Percentiles rank a stretch among this genome's conserved stretches.
These are phyloP conservation scores for Hemibagrus guttatus DNA, from an alignment of 2,797 vertebrate genomes.

Conservation along the genomic window DNA sequence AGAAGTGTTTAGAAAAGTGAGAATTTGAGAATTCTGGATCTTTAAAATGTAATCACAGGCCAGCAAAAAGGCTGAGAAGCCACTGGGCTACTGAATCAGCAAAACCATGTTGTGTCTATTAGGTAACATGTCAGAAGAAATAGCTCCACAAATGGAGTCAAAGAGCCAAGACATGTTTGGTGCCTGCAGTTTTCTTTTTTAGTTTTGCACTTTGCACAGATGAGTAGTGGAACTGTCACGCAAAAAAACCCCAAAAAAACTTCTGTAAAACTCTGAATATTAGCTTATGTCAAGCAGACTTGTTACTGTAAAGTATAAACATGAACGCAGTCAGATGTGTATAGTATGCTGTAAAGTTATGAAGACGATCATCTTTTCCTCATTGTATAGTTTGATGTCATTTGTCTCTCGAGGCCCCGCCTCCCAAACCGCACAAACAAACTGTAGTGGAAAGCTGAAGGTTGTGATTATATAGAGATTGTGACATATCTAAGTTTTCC, in stretches of 20 bases:
- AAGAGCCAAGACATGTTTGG: neutral
- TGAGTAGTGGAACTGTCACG: neutral
- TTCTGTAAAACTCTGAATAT: neutral
- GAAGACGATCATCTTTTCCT: neutral
- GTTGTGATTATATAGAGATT: neutral
- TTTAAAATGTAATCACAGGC: neutral
- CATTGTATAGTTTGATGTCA: neutral
- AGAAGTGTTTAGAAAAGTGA: neutral
- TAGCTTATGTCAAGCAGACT: neutral
- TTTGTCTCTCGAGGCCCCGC: neutral
- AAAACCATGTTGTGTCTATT: neutral
- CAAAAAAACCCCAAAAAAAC: neutral
- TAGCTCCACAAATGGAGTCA: neutral
- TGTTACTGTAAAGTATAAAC: neutral
- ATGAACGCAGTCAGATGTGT: neutral
- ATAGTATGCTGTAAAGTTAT: neutral
- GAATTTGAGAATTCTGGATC: neutral
- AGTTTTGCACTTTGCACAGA: neutral
- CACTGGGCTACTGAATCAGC: neutral
- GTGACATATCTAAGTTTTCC: neutral
- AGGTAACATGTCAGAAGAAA: neutral
- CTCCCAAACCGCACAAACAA: too few relatives aligned
- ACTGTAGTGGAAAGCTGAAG: neutral
- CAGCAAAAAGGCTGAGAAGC: neutral
- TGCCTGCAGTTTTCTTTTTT: neutral